Percentiles rank a stretch among this genome's conserved stretches.
Evolutionary conservation across 2,888 invertebrate species (phyloP).

Genomic region (Cactoblastis cactorum): DNA sequence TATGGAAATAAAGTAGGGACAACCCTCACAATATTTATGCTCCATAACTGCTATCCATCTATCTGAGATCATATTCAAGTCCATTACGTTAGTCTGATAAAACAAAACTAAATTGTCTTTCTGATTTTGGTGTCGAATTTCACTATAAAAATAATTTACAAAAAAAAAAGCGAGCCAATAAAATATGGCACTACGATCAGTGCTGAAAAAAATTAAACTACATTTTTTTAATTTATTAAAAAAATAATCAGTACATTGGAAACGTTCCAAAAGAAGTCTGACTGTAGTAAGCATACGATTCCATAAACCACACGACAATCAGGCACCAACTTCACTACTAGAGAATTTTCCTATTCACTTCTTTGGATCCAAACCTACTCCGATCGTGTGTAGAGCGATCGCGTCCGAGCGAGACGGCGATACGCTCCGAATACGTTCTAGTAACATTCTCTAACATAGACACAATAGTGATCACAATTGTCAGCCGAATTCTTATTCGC

Average conservation of each 20-base stretch:
- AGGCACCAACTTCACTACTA: conserved; percentile 75
- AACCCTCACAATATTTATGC: conserved; percentile 28
- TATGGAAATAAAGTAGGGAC: conserved; percentile 24
- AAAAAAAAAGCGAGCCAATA: conserved; percentile 67
- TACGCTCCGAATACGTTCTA: conserved; percentile 29
- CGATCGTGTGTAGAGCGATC: conserved; percentile 28
- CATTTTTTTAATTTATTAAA: conserved; percentile 58
- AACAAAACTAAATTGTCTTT: conserved; percentile 59
- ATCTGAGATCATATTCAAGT: conserved; percentile 73
- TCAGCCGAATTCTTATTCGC: not conserved
- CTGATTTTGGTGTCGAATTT: conserved; percentile 75
- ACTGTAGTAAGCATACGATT: conserved; percentile 47
- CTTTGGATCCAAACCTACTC: conserved; percentile 47
- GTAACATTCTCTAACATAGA: conserved; percentile 29
- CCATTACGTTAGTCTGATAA: conserved; percentile 53
- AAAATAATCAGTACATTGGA: conserved; percentile 76
- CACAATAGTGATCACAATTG: conserved; percentile 16
- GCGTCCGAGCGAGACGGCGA: conserved; percentile 25
- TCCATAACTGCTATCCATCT: conserved; percentile 45
- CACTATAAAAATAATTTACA: conserved; percentile 64
- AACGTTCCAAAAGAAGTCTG: conserved; percentile 57
- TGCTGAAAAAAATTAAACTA: conserved; percentile 71
- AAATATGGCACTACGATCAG: conserved; percentile 76
- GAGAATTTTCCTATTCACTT: conserved; percentile 62
- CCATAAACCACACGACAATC: conserved; percentile 49